These are phyloP conservation scores for Dysdera silvatica DNA, from an alignment of 1,140 invertebrate species.

Conservation along the genomic window DNA sequence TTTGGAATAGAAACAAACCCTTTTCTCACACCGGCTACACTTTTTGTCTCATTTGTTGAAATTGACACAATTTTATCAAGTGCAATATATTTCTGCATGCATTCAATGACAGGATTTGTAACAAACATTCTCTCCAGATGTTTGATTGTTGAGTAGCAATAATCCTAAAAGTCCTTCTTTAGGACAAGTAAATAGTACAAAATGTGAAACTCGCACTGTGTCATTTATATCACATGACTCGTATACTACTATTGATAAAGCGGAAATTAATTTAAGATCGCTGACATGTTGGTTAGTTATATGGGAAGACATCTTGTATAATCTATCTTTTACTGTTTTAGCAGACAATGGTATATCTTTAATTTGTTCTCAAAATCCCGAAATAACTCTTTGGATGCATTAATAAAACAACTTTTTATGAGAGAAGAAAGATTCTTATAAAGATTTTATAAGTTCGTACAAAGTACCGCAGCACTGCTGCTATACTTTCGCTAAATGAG, in stretches of 20 bases:
- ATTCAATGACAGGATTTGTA: neutral
- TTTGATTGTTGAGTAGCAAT: neutral
- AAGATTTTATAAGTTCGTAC: no score
- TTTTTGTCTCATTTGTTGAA: no score
- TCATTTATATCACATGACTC: slow-evolving; percentile 14
- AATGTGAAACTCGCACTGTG: slow-evolving; percentile 5
- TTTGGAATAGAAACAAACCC: neutral
- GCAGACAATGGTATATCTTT: no score
- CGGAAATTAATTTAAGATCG: neutral
- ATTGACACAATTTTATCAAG: no score
- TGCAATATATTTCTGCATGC: neutral
- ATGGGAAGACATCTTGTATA: neutral
- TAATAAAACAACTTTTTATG: neutral
- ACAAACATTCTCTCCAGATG: neutral
- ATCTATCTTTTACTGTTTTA: neutral
- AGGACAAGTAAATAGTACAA: neutral
- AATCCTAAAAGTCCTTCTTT: slow-evolving; percentile 14
- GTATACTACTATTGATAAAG: slow-evolving; percentile 1
- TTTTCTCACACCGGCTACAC: neutral
- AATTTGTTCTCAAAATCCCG: neutral
- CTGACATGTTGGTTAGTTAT: neutral
- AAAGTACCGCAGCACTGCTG: no score
- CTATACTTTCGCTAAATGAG: no score
- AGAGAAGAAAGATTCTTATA: no score
- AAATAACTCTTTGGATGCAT: neutral